A percentile compares a stretch with the other conserved stretches of the same genome.
phyloP scores from a whole-genome alignment of 2,797 vertebrate species.

The Pampus argenteus region DNA sequence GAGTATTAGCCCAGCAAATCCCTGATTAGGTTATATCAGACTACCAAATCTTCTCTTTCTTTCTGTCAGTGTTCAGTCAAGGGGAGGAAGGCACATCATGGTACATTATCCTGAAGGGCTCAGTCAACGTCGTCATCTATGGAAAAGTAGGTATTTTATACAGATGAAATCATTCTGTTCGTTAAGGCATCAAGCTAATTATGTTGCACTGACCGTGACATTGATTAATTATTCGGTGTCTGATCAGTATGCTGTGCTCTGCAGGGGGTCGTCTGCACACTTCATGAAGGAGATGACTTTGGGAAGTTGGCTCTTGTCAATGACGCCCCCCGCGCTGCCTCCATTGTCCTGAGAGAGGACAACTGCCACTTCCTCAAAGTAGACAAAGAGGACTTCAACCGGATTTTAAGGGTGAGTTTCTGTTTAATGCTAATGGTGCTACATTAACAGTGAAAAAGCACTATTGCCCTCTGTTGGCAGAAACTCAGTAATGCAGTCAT shows the following conservation, averaged over 20 bases:
- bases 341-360: slow-evolving; percentile 96
- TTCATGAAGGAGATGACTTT: slow-evolving; percentile 98
- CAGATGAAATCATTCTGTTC: not conserved
- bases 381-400: slow-evolving; percentile 99
- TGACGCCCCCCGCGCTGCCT: slow-evolving; percentile 95
- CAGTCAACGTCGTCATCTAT: slow-evolving; percentile 98
- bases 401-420: slow-evolving; percentile 93
- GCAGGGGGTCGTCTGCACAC: slow-evolving; percentile 97
- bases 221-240: not conserved
- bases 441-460: slow-evolving; percentile 4
- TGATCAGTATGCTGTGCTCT: slow-evolving; percentile 1
- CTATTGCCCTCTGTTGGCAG: slow-evolving; percentile 77
- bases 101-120: slow-evolving; percentile 99
- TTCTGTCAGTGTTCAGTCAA: slow-evolving; percentile 95
- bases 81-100: slow-evolving; percentile 99
- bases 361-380: slow-evolving; percentile 98
- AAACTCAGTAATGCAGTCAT: slow-evolving; percentile 50
- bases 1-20: slow-evolving; percentile 23
- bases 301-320: slow-evolving; percentile 98
- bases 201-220: not conserved
- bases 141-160: slow-evolving; percentile 90
- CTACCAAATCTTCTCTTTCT: slow-evolving; percentile 1
- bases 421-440: not conserved
- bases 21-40: slow-evolving; percentile 13
- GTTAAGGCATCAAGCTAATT: not conserved